Evolutionary conservation across 2,888 invertebrate species (phyloP).

Genomic region (Dioctria linearis): DNA sequence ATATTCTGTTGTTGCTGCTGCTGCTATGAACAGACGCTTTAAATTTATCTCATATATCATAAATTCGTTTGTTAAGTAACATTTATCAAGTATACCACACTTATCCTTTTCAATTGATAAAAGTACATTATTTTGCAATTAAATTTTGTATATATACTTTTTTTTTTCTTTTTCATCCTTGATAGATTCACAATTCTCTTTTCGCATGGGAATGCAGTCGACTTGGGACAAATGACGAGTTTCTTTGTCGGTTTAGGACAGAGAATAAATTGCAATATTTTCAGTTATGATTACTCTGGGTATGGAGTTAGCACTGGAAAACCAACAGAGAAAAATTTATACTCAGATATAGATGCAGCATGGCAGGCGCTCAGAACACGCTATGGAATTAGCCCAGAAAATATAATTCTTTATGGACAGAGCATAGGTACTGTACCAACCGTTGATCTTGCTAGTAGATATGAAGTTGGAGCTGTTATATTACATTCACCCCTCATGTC

Average conservation of each 20-base stretch:
- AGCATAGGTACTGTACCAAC: slow-evolving; percentile 97
- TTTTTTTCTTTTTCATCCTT: slow-evolving; percentile 16
- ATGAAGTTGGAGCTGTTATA: slow-evolving; percentile 92
- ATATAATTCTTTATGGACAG: slow-evolving; percentile 95
- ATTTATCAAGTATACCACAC: background rate
- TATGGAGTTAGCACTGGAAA: slow-evolving; percentile 93
- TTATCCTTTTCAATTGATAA: background rate
- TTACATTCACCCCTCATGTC: slow-evolving; percentile 96
- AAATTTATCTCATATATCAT: slow-evolving; percentile 3
- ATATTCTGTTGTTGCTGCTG: no score
- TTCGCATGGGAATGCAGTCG: slow-evolving; percentile 96
- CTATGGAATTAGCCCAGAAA: slow-evolving; percentile 87
- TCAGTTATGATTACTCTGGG: slow-evolving; percentile 91
- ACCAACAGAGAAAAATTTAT: slow-evolving; percentile 96
- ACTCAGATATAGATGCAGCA: slow-evolving; percentile 94
- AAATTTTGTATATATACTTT: background rate
- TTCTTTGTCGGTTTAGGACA: slow-evolving; percentile 94
- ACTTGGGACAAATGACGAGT: slow-evolving; percentile 96
- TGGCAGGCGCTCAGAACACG: slow-evolving; percentile 89
- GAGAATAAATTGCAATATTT: slow-evolving; percentile 94
- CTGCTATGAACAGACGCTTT: no score
- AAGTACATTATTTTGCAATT: background rate
- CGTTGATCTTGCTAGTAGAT: slow-evolving; percentile 90
- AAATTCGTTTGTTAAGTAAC: background rate
- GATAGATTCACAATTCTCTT: slow-evolving; percentile 89